Evolutionary conservation across 2,797 vertebrate species (phyloP), one percentile per base, ranked within the genome.

Genomic region (Cynopterus sphinx): DNA sequence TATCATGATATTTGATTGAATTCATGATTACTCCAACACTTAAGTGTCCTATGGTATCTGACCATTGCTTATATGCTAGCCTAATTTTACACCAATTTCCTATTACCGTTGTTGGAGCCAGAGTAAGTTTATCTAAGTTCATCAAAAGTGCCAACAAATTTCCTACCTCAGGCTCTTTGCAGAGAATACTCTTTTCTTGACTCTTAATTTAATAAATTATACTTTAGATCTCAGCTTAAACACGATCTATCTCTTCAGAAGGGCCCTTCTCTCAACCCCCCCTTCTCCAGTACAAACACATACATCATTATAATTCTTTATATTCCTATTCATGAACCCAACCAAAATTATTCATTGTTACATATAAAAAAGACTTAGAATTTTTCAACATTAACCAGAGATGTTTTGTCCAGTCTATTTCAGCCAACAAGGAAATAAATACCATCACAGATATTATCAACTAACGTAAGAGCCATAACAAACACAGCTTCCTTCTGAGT

Each of bases 341-440:
- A 90, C 13, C 9, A 63, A 83, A 41, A 78, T 77, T 83, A 39
- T 63, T 9, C 21, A 43, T 87, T 95, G 57, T 77, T 75, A 90
- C 79, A 31, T 87, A 87, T n/a, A 89, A 74, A 94, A 84, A 87
- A 36, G 41, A 71, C 61, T 53, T 67, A 63, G 12, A 6, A 92
- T 93, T 87, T 82, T 96, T n/a, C 16, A 75, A 17, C 61, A 84
- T 91, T 92, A 94, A 95, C 53, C 41, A 95, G 59, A 94, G n/a
- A 83, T n/a, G 1, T 16, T 81, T 94, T 94, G 36, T 91, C 55
- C 67, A 94, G 41, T 77, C 75, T 19, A 81, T 59, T 94, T 95
- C 59, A 77, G 31, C 70, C 87, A 96, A 91, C 22, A 94, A 94
- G 71, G 51, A 98, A 97, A 96, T 87, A 92, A 96, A 92, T 96